Evolutionary conservation across 2,113 vertebrate species (phyloP).

Genomic region (Eptesicus fuscus): DNA sequence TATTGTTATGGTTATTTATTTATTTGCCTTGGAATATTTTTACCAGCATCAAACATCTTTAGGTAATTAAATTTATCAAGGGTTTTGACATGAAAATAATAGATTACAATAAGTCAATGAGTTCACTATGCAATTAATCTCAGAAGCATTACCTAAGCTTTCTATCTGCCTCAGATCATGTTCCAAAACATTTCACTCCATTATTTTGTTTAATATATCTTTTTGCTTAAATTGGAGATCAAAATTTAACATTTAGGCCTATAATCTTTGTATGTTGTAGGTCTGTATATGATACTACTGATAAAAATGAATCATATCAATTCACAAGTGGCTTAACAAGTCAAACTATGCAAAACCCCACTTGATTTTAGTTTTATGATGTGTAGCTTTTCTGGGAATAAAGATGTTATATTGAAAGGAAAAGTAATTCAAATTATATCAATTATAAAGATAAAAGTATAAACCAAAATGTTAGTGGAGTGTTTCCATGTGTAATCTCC

Average conservation of each 20-base stretch:
- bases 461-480: background rate
- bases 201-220: constrained; percentile 20
- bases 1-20: background rate
- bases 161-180: background rate
- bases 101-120: constrained; percentile 26
- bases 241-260: constrained; percentile 21
- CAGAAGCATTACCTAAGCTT: constrained; percentile 6
- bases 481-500: background rate
- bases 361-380: constrained; percentile 1
- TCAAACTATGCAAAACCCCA: background rate
- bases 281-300: background rate
- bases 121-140: constrained; percentile 46
- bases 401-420: background rate
- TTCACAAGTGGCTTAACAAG: constrained; percentile 26
- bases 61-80: background rate
- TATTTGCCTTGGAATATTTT: background rate
- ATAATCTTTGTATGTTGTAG: background rate
- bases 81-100: constrained; percentile 38
- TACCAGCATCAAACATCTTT: background rate
- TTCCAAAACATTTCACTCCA: background rate
- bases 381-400: constrained; percentile 9
- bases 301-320: constrained; percentile 33
- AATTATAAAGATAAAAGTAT: constrained; percentile 50
- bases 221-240: constrained; percentile 26
- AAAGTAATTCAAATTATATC: constrained; percentile 11